phyloP scores from a whole-genome alignment of 2,888 invertebrate genomes.

The Scaptodrosophila latifasciaeformis region DNA sequence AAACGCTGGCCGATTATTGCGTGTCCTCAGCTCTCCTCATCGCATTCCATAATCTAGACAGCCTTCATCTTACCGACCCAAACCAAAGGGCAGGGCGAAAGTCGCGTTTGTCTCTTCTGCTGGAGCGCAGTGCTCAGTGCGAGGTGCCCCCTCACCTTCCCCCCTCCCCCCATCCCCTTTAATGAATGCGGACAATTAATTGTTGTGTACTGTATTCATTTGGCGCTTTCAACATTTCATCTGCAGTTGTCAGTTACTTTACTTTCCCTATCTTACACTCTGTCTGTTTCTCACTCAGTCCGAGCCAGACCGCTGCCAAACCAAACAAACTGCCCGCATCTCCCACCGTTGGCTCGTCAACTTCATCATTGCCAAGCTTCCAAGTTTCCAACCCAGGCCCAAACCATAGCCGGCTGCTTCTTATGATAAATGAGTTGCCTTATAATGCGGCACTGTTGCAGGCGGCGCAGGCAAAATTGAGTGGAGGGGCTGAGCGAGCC shows the following conservation, averaged over 20 bases:
- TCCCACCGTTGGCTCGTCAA: no score
- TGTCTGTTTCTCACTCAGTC: no score
- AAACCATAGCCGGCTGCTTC: slow-evolving; percentile 15
- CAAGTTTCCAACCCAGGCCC: no score
- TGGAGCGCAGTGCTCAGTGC: neutral
- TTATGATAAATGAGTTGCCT: slow-evolving; percentile 64
- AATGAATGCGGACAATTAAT: slow-evolving; percentile 58
- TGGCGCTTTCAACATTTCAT: slow-evolving; percentile 68
- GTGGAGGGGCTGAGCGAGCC: no score
- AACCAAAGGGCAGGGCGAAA: neutral
- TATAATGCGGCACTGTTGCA: slow-evolving; percentile 50
- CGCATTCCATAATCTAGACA: neutral
- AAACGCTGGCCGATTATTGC: slow-evolving; percentile 64
- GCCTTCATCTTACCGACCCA: neutral
- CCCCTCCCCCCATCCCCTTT: slow-evolving; percentile 5
- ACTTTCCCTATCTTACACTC: no score
- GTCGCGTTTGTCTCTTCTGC: no score
- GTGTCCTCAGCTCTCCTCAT: slow-evolving; percentile 39
- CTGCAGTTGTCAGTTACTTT: slow-evolving; percentile 66
- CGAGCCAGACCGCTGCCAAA: slow-evolving; percentile 11
- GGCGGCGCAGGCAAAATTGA: neutral
- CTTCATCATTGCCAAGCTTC: no score
- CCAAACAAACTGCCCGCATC: neutral
- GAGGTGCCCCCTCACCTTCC: slow-evolving; percentile 10
- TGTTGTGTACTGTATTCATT: slow-evolving; percentile 63